Evolutionary conservation across 2,797 vertebrate genomes (phyloP).

Genomic region (Tangara arthus): DNA sequence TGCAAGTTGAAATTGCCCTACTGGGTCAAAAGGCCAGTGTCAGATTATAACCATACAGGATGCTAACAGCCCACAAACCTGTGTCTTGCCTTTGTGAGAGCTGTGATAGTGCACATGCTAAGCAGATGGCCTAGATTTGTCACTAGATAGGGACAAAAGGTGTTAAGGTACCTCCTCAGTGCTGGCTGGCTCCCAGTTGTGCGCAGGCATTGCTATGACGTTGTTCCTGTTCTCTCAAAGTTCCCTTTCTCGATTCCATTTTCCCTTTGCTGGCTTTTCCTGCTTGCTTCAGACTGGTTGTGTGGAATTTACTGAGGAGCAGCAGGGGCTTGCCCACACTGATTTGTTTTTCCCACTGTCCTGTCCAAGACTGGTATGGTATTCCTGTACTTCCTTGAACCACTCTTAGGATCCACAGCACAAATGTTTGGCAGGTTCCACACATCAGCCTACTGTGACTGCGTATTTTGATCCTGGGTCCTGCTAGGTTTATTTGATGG

Average conservation of each 20-base stretch:
- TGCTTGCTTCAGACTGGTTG: neutral
- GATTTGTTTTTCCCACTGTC: neutral
- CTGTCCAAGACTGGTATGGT: fast-evolving
- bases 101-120: neutral
- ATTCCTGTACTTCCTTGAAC: neutral
- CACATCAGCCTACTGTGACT: neutral
- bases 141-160: neutral
- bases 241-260: neutral
- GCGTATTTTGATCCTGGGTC: neutral
- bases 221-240: neutral
- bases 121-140: neutral
- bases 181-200: neutral
- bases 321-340: neutral
- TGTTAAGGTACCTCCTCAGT: neutral
- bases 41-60: neutral
- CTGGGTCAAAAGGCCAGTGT: constrained; percentile 21
- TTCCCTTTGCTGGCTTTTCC: neutral
- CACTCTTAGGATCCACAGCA: neutral
- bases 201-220: neutral
- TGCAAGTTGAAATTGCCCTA: neutral
- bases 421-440: neutral
- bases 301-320: neutral
- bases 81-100: neutral
- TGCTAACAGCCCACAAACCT: neutral
- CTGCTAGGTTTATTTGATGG: neutral